phyloP scores from a whole-genome alignment of 1,140 invertebrate genomes.

The Wasmannia auropunctata region DNA sequence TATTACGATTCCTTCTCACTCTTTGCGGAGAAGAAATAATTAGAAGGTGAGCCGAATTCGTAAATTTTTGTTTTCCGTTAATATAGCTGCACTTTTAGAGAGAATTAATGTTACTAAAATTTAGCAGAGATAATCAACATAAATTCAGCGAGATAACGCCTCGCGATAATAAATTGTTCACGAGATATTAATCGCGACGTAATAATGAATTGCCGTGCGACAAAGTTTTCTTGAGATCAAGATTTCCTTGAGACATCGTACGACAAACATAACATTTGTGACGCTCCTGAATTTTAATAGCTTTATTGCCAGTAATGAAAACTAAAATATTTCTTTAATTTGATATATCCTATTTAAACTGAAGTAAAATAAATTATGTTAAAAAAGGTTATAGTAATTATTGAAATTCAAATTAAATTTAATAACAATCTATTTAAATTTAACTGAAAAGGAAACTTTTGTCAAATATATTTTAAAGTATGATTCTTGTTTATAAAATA shows the following conservation, averaged over 20 bases:
- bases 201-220: constrained; percentile 39
- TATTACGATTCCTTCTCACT: neutral
- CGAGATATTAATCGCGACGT: constrained; percentile 31
- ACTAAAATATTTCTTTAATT: constrained; percentile 8
- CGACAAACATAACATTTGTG: neutral
- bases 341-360: neutral
- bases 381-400: neutral
- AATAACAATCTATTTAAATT: neutral
- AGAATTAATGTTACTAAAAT: constrained; percentile 10
- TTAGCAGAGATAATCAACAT: constrained; percentile 23
- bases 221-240: constrained; percentile 44
- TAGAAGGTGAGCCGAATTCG: neutral
- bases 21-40: neutral
- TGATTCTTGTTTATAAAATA: neutral
- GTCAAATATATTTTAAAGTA: neutral
- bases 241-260: constrained; percentile 24
- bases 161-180: constrained; percentile 11
- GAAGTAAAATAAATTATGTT: neutral
- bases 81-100: neutral
- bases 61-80: neutral
- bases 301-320: neutral
- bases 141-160: constrained; percentile 26
- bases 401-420: neutral
- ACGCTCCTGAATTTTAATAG: constrained; percentile 28
- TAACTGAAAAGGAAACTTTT: neutral